Percentiles rank a stretch among this genome's conserved stretches.
phyloP scores from a whole-genome alignment of 2,888 invertebrate genomes.

The Lordiphosa andalusiaca region DNA sequence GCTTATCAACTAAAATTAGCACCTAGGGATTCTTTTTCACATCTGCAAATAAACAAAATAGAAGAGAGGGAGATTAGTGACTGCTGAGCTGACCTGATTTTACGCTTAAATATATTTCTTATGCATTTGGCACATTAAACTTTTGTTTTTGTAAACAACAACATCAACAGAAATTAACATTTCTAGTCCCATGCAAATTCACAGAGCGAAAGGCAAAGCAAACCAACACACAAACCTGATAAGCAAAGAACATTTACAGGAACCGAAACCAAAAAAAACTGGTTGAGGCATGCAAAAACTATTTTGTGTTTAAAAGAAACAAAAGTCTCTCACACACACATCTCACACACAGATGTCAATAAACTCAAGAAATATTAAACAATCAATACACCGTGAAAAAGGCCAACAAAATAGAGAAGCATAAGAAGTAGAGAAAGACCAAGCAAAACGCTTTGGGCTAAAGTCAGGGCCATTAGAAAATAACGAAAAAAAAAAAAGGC shows the following conservation, averaged over 20 bases:
- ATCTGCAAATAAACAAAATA: constrained; percentile 71
- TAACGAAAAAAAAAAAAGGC: neutral
- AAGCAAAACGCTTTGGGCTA: constrained; percentile 41
- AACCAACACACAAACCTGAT: constrained; percentile 5
- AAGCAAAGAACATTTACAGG: constrained; percentile 4
- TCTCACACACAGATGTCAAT: constrained; percentile 51
- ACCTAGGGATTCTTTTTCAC: constrained; percentile 79
- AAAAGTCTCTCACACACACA: constrained; percentile 8
- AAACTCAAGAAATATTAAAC: constrained; percentile 59
- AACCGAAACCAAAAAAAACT: constrained; percentile 20
- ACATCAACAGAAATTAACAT: constrained; percentile 11
- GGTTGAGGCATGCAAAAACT: constrained; percentile 53
- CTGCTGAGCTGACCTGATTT: constrained; percentile 40
- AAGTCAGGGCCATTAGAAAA: constrained; percentile 10
- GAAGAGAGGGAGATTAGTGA: constrained; percentile 12
- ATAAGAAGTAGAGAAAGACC: constrained; percentile 15
- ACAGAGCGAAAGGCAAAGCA: constrained; percentile 17
- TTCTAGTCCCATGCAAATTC: constrained; percentile 22
- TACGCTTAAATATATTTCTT: constrained; percentile 25
- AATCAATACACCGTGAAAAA: constrained; percentile 48
- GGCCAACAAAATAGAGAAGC: constrained; percentile 6
- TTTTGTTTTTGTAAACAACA: constrained; percentile 28
- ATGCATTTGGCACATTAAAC: constrained; percentile 65
- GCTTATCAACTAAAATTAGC: constrained; percentile 80
- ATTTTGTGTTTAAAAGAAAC: constrained; percentile 27